These are phyloP conservation scores for Harpegnathos saltator DNA, from an alignment of 1,140 invertebrate species.

Conservation along the genomic window DNA sequence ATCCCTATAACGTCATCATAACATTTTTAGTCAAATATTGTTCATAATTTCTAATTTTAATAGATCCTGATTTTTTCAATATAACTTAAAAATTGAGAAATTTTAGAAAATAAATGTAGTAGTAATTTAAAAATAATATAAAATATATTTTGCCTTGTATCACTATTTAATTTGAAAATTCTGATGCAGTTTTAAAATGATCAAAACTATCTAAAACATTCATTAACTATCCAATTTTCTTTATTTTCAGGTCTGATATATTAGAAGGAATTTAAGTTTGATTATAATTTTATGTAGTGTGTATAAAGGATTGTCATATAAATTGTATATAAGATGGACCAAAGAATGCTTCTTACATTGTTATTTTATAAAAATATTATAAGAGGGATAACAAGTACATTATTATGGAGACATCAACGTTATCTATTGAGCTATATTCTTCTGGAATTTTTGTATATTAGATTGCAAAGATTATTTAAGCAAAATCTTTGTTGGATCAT, in stretches of 20 bases:
- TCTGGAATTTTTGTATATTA: constrained; percentile 69
- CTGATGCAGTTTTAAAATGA: background rate
- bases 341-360: background rate
- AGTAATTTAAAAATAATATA: background rate
- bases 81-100: background rate
- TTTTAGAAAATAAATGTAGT: background rate
- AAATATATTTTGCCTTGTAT: background rate
- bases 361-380: constrained; percentile 51
- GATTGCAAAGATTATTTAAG: constrained; percentile 68
- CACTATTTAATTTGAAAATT: constrained; percentile 8
- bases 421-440: constrained; percentile 65
- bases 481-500: constrained; percentile 62
- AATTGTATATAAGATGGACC: background rate
- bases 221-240: background rate
- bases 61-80: background rate
- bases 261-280: no score
- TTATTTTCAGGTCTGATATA: background rate
- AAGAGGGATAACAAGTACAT: constrained; percentile 55
- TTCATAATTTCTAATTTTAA: background rate
- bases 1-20: no score
- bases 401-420: constrained; percentile 54
- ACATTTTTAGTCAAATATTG: no score
- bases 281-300: background rate
- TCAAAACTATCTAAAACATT: background rate
- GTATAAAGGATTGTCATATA: background rate